A percentile compares a stretch with the other conserved stretches of the same genome.
phyloP scores from a whole-genome alignment of 2,888 invertebrate species.

The Drosophila conformis region DNA sequence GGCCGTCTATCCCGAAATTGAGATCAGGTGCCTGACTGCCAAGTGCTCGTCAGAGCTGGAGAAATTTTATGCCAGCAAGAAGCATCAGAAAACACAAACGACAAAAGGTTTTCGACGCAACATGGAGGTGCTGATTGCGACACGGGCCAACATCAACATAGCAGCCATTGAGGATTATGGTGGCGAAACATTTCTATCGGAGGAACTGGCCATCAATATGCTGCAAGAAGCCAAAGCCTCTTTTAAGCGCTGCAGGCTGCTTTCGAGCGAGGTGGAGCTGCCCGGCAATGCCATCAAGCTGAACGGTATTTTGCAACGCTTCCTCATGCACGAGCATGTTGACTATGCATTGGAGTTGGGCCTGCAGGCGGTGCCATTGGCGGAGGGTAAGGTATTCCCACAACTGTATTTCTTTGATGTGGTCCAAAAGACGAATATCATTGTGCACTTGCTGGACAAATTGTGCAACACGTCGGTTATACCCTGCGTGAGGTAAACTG shows the following conservation, averaged over 20 bases:
- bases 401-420: constrained; percentile 97
- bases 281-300: constrained; percentile 92
- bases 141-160: constrained; percentile 96
- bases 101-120: constrained; percentile 97
- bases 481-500: constrained; percentile 93
- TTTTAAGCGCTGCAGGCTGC: constrained; percentile 93
- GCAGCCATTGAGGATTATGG: constrained; percentile 98
- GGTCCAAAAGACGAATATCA: constrained; percentile 96
- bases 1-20: constrained; percentile 91
- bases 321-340: constrained; percentile 95
- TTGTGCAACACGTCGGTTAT: constrained; percentile 95
- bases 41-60: constrained; percentile 91
- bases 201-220: constrained; percentile 95
- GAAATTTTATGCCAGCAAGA: constrained; percentile 95
- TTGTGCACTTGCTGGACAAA: constrained; percentile 96
- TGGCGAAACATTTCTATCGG: constrained; percentile 98
- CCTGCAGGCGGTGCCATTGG: constrained; percentile 94
- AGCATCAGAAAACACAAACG: constrained; percentile 97
- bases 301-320: constrained; percentile 93
- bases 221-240: constrained; percentile 96
- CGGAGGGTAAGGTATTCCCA: constrained; percentile 94
- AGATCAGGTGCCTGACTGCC: constrained; percentile 91
- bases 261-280: constrained; percentile 92
- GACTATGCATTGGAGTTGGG: constrained; percentile 98
- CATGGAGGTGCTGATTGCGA: constrained; percentile 96